phyloP scores from a whole-genome alignment of 2,888 invertebrate species.

The Drosophila infuscata region DNA sequence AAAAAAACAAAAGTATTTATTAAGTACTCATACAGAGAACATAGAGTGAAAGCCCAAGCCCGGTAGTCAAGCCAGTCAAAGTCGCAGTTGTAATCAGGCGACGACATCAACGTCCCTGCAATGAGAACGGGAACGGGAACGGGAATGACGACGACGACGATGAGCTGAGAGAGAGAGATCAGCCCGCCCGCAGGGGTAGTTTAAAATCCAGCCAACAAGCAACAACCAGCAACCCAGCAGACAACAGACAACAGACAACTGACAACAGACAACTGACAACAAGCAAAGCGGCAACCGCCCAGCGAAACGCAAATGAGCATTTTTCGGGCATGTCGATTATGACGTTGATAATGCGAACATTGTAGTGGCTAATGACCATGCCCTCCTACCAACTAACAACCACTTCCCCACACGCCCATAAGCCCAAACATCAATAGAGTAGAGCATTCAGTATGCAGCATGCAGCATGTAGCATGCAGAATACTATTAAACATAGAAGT shows the following conservation, averaged over 20 bases:
- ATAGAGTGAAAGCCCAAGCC: slow-evolving; percentile 19
- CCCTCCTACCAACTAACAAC: neutral
- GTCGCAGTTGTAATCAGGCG: slow-evolving; percentile 51
- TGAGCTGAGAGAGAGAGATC: slow-evolving; percentile 51
- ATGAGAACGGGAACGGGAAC: too few relatives aligned
- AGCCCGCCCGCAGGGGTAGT: slow-evolving; percentile 60
- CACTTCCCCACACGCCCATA: neutral
- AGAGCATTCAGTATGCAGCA: neutral
- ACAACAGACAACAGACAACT: slow-evolving; percentile 8
- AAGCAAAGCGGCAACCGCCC: slow-evolving; percentile 18
- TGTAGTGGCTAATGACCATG: slow-evolving; percentile 41
- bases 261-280: slow-evolving; percentile 3
- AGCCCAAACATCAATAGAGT: neutral
- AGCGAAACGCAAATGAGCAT: slow-evolving; percentile 38
- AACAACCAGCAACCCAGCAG: slow-evolving; percentile 15
- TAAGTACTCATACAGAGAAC: slow-evolving; percentile 20
- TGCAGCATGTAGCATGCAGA: neutral
- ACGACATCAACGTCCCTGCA: slow-evolving; percentile 23
- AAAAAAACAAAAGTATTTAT: slow-evolving; percentile 11
- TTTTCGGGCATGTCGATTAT: slow-evolving; percentile 49
- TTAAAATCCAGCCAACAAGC: slow-evolving; percentile 35
- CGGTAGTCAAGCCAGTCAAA: slow-evolving; percentile 56
- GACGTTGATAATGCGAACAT: slow-evolving; percentile 55
- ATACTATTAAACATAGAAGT: neutral
- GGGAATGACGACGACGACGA: slow-evolving; percentile 4